Evolutionary conservation across 1,140 invertebrate genomes (phyloP).

Genomic region (Amphibalanus amphitrite): DNA sequence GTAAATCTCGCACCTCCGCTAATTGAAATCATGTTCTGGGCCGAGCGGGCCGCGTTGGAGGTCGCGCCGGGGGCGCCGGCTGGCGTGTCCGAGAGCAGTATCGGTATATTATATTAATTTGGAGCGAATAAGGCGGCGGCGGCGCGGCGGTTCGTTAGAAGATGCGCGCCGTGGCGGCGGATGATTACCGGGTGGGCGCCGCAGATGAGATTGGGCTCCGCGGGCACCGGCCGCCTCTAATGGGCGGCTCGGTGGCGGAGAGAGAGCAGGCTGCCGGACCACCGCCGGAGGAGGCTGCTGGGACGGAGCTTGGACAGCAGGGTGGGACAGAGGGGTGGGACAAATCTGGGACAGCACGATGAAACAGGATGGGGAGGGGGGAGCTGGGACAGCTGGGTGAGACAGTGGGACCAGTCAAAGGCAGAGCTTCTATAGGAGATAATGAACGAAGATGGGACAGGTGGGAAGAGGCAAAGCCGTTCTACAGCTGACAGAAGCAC

Average conservation of each 20-base stretch:
- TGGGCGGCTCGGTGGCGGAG: neutral
- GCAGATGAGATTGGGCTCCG: neutral
- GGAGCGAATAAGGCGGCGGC: neutral
- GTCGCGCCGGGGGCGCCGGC: neutral
- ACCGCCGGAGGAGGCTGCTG: neutral
- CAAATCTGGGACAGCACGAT: no score
- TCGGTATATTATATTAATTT: conserved; percentile 2
- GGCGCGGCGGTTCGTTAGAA: conserved; percentile 1
- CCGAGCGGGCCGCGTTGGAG: neutral
- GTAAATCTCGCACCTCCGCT: neutral
- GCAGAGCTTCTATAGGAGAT: no score
- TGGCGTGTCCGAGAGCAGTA: neutral
- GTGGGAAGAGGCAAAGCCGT: no score
- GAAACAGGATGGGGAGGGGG: neutral
- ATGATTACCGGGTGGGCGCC: neutral
- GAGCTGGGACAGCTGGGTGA: neutral
- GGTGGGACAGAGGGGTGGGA: neutral
- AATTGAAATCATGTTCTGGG: neutral
- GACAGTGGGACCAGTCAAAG: neutral
- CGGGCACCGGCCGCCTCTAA: neutral
- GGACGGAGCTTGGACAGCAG: neutral
- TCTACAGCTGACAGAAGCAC: no score
- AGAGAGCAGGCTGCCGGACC: no score
- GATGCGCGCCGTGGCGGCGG: no score
- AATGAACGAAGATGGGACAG: no score